Base-by-base conservation (phyloP, 2,113 vertebrate species). In the Ochotona princeps region DNA sequence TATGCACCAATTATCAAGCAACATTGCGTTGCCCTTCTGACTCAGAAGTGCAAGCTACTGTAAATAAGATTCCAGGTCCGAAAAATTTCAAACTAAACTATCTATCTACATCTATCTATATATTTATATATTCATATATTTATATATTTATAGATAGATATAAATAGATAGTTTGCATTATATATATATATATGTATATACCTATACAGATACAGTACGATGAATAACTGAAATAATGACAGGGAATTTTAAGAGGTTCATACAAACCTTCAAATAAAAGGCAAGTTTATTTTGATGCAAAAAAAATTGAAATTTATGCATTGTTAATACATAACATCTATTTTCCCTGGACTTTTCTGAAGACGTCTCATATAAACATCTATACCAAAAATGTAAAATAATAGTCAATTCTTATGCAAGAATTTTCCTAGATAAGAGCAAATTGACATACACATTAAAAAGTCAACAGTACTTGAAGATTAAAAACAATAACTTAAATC, bases 71-170 rank as follows among this genome's bases (percentile, higher is more conserved):
- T 80, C 47, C 91, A 4, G 60, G 10, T 13, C 7, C 35, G 79
- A 65, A 95, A 74, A 93, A 61, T 61, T 80, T 84, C 74, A 67
- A 32, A 69, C 44, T 23, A 32, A 97, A 95, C 75, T 57, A 57
- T 57, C 14, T 18, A 57, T 20, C 13, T 57, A n/a, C 13, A 57
- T 20, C 38, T 44, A 44, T 44, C 38, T 44, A 44, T 6, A 44
- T 44, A 3, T 44, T 6, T 44, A 3, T 44, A 44, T 44, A 44
- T 44, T 3, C 38, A 44, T 44, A 44, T 44, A n/a, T 44, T 44
- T 44, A 44, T 44, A 44, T 44, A 44, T 44, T 44, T 44, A 44
- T 44, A 44, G 3, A 44, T 44, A 44, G 38, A 44, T 44, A 44
- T 3, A 44, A 4, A 44, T 44, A 44, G 38, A 44, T 44, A 44